These are phyloP conservation scores for Falco columbarius DNA, from an alignment of 2,797 vertebrate genomes.

Conservation along the genomic window DNA sequence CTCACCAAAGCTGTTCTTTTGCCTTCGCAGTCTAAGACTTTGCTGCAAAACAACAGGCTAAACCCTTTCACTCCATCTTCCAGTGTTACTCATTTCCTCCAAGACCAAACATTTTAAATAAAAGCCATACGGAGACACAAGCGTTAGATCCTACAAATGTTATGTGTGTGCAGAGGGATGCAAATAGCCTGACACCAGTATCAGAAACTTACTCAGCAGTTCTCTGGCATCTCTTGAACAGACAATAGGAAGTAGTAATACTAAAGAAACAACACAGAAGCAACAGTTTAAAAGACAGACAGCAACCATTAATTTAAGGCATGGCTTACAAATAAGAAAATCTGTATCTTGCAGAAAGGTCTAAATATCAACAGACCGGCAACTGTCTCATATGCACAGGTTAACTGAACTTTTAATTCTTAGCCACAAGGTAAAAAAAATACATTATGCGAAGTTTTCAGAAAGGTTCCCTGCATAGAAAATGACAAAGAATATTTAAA, in stretches of 20 bases:
- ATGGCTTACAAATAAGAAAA: not conserved
- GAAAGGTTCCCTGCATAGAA: not conserved
- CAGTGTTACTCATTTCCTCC: not conserved
- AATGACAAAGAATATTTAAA: not conserved
- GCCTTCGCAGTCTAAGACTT: not conserved
- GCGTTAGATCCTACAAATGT: not conserved
- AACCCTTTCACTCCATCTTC: not conserved
- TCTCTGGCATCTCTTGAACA: not conserved
- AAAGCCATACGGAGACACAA: not conserved
- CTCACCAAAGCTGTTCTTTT: not conserved
- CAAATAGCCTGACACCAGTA: not conserved
- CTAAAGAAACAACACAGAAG: not conserved
- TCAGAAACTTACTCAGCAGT: not conserved
- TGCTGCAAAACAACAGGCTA: not conserved
- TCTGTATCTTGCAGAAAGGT: not conserved
- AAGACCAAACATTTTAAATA: not conserved
- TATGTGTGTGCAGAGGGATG: not conserved
- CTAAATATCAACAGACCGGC: not conserved
- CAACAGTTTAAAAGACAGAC: not conserved
- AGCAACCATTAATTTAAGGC: not conserved
- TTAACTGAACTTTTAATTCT: not conserved
- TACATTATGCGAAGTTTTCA: not conserved
- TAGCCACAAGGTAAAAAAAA: not conserved
- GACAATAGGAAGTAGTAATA: not conserved
- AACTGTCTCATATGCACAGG: not conserved